Evolutionary conservation across 2,888 invertebrate genomes (phyloP), one percentile per base, ranked within the genome.

Genomic region (Machimus rusticus): DNA sequence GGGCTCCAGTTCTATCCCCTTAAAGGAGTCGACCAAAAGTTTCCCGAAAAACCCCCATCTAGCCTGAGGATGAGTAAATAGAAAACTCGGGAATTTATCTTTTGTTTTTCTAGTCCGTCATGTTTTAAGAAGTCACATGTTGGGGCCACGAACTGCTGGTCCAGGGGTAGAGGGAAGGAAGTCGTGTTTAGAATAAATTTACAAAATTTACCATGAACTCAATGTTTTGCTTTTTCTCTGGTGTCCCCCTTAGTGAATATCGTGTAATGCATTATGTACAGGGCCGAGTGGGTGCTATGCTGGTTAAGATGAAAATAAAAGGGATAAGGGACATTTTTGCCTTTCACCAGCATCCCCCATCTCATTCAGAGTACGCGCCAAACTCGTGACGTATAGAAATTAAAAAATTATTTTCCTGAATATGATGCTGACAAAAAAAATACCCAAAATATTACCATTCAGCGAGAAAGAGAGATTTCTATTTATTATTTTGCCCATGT

Each of bases 111-210:
- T 76, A 76, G 76, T 76, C 76, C 76, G 37, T 76, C 76, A 76
- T 76, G 76, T 76, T 76, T 76, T 66, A 66, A 66, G 66, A 76
- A 76, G 76, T 76, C 76, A 76, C 76, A 76, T 66, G 66, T 66
- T 66, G 51, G 51, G 51, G 51, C 51, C 51, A 66, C 66, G 66
- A 28, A 19, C 66, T 12, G 28, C 19, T 28, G 23, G 12, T 19
- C 23, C 66, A 12, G 28, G 12, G 66, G 23, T n/a, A 74, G 6
- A 6, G 6, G 74, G 31, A 0, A 8, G 14, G 37, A 5, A 5
- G 12, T 37, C 76, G 76, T 76, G 76, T 76, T 76, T 76, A 76
- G 76, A 76, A 76, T 76, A 76, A 76, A 76, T 76, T 76, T 76
- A 76, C 76, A 76, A 76, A 76, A 76, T 76, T 76, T 37, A 23